Conservation (phyloP, 2,888 invertebrate genomes). For the Megamerina dolium region DNA sequence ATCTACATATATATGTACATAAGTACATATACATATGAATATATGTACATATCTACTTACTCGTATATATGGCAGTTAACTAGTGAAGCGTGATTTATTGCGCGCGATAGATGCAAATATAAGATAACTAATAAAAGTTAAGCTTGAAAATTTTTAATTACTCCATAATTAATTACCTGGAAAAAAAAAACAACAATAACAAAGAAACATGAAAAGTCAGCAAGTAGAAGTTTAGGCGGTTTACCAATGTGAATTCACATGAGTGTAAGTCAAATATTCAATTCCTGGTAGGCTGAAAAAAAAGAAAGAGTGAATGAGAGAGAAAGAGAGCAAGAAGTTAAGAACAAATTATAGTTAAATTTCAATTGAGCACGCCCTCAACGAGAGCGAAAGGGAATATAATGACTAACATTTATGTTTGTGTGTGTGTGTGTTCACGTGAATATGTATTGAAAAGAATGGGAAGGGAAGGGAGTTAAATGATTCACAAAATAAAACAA, state of each 20-base stretch:
- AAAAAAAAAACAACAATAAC: conserved; percentile 3
- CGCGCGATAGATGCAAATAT: conserved; percentile 33
- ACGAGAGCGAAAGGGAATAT: neutral
- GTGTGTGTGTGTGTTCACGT: neutral
- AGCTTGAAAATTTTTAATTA: conserved; percentile 34
- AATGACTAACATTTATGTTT: neutral
- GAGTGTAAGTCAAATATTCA: no score
- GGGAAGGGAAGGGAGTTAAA: no score
- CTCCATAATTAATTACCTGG: conserved; percentile 23
- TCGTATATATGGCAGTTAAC: conserved; percentile 18
- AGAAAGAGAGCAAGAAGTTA: conserved; percentile 1
- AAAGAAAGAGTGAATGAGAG: no score
- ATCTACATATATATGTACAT: no score
- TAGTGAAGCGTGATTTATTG: conserved; percentile 32
- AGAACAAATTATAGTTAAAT: neutral
- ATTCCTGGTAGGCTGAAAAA: no score
- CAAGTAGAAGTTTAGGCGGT: no score
- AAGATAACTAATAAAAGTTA: conserved; percentile 33
- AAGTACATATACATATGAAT: no score
- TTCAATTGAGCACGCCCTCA: neutral
- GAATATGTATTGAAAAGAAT: no score
- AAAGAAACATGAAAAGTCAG: no score
- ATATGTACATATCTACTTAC: no score
- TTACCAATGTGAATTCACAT: no score
- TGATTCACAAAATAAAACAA: no score